These are phyloP conservation scores for Drosophila nebulosa DNA, from an alignment of 1,140 invertebrate genomes.

Conservation along the genomic window DNA sequence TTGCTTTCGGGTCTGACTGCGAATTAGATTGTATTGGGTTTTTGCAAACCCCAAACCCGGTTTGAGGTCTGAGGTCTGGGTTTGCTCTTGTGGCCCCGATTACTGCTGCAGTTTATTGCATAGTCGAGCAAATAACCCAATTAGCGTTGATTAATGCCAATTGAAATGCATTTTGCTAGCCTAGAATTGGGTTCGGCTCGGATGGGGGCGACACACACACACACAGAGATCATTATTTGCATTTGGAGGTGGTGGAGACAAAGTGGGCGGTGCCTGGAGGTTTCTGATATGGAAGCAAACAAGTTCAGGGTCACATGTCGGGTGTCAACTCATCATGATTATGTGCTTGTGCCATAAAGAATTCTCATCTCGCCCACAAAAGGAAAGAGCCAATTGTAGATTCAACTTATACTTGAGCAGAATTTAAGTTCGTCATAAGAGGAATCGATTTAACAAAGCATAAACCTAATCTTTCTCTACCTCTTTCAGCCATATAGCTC, in stretches of 20 bases:
- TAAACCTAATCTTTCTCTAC: not conserved
- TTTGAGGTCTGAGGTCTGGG: not conserved
- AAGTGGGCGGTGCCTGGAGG: not conserved
- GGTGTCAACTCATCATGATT: constrained; percentile 5
- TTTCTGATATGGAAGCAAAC: not conserved
- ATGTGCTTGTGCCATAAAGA: not conserved
- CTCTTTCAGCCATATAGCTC: constrained; percentile 87
- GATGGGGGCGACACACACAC: not conserved
- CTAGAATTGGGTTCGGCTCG: not conserved
- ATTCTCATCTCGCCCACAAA: not conserved
- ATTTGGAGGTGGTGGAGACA: not conserved
- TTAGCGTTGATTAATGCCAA: constrained; percentile 76
- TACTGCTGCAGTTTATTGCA: constrained; percentile 71
- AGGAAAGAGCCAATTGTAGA: not conserved
- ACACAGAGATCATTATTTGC: constrained; percentile 1
- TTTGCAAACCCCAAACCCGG: too few species aligned
- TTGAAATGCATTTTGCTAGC: constrained; percentile 66
- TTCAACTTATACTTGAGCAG: not conserved
- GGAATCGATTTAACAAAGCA: not conserved
- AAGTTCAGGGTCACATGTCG: constrained; percentile 32
- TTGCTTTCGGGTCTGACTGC: constrained; percentile 7
- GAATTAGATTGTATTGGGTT: constrained; percentile 1
- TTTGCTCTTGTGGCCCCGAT: constrained; percentile 31
- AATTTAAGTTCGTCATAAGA: too few species aligned
- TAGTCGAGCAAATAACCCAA: constrained; percentile 71